Evolutionary conservation across 2,888 invertebrate genomes (phyloP), one percentile per base, ranked within the genome.

Genomic region (Allacma fusca): DNA sequence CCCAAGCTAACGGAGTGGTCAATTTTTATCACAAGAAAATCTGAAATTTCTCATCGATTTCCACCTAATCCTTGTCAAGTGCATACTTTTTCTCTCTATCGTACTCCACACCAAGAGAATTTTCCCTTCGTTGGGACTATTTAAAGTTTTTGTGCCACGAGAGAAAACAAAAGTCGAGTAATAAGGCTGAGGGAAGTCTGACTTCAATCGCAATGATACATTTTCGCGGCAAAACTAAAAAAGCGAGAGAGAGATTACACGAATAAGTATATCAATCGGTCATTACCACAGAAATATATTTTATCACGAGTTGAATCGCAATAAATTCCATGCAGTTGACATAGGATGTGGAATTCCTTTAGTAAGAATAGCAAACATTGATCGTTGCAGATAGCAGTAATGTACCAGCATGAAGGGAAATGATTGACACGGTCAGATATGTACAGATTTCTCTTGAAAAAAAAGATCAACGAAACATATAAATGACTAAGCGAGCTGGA

Each of bases 231-330:
- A 50, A 50, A 50, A 50, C 7, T 50, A 50, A 50, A 50, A 50
- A 13, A 13, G 50, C 4, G 16, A n/a, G 16, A 19, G n/a, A 50
- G 16, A n/a, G 16, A 19, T 19, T 50, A 50, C 19, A 50, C 16
- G 19, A 50, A 50, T 50, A 50, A 50, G 50, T 50, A 50, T n/a
- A 50, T 19, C 50, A 50, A 50, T 19, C n/a, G n/a, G 50, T 50
- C 50, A 50, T 50, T n/a, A n/a, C 50, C 50, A 13, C 34, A 34
- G 34, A n/a, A n/a, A n/a, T 34, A 7, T 34, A 34, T 34, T 34
- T 34, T 34, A 34, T 34, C 34, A 34, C 34, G 34, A 34, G 34
- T 34, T 34, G 34, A 34, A 34, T 34, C 34, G 9, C 34, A 7
- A 9, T 34, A 34, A 34, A 34, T 34, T 34, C 34, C 9, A 34